These are phyloP conservation scores for Epinephelus awoara DNA, from an alignment of 2,797 vertebrate genomes.

Conservation along the genomic window DNA sequence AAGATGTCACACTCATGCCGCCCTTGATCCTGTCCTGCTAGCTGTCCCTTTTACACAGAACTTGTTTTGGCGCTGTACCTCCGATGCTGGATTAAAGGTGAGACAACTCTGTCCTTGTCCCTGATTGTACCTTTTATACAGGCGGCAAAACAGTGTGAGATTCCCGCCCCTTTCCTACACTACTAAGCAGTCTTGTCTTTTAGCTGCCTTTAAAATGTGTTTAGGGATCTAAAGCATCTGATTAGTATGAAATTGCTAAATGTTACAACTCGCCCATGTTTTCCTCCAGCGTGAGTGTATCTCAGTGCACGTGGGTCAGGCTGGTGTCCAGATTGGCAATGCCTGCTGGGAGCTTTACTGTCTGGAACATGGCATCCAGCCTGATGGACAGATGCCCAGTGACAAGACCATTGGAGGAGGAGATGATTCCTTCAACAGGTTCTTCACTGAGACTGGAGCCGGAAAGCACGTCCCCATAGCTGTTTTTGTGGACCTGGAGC, in stretches of 20 bases:
- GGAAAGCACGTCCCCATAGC: constrained; percentile 7
- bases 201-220: not conserved
- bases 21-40: too few relatives aligned
- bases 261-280: not conserved
- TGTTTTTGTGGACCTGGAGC: constrained; percentile 19
- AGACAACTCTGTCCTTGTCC: too few relatives aligned
- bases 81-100: too few relatives aligned
- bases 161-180: too few relatives aligned
- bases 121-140: too few relatives aligned
- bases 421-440: constrained; percentile 3
- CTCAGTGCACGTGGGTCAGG: constrained; percentile 12
- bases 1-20: too few relatives aligned
- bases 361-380: constrained; percentile 14
- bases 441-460: constrained; percentile 16
- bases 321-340: constrained; percentile 16
- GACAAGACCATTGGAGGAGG: not conserved
- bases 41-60: too few relatives aligned
- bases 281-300: constrained; percentile 14
- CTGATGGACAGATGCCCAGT: constrained; percentile 15
- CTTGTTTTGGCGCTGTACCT: too few relatives aligned
- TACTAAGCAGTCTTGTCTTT: too few relatives aligned
- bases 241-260: not conserved
- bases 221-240: not conserved
- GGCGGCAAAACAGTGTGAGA: too few relatives aligned
- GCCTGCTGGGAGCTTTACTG: constrained; percentile 29